Conservation (phyloP, 53 echinoderm and acorn worm species). For the Crossaster papposus region DNA sequence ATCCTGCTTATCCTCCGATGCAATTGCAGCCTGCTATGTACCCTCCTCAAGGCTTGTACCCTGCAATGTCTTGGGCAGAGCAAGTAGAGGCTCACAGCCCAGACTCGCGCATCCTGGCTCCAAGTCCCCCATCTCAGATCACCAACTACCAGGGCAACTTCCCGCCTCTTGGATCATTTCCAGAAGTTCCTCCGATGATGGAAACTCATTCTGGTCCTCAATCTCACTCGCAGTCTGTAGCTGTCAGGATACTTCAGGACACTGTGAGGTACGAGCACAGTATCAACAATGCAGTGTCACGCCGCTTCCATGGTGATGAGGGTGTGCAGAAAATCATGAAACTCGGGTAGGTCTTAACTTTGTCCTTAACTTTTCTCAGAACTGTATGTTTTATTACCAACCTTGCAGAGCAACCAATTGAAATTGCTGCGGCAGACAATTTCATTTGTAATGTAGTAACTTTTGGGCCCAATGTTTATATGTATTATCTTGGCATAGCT, state of each 20-base stretch:
- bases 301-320: slow-evolving; percentile 60
- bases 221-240: background rate
- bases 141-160: slow-evolving; percentile 46
- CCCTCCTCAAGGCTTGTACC: slow-evolving; percentile 34
- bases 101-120: slow-evolving; percentile 11
- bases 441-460: too few relatives aligned
- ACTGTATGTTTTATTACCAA: too few relatives aligned
- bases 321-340: slow-evolving; percentile 47
- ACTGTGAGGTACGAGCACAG: slow-evolving; percentile 40
- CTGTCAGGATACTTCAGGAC: slow-evolving; percentile 35
- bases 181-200: background rate
- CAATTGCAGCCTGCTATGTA: slow-evolving; percentile 22
- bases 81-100: slow-evolving; percentile 71
- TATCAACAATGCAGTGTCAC: slow-evolving; percentile 53
- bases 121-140: slow-evolving; percentile 25
- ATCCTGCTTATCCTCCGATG: slow-evolving; percentile 24
- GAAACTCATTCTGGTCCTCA: background rate
- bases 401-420: too few relatives aligned
- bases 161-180: slow-evolving; percentile 36
- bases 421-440: too few relatives aligned
- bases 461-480: too few relatives aligned
- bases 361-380: too few relatives aligned
- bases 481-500: too few relatives aligned
- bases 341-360: slow-evolving; percentile 31
- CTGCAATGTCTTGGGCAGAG: slow-evolving; percentile 76